A percentile compares a stretch with the other conserved stretches of the same genome.
phyloP scores from a whole-genome alignment of 2,797 vertebrate species.

The Malacoraja senta region DNA sequence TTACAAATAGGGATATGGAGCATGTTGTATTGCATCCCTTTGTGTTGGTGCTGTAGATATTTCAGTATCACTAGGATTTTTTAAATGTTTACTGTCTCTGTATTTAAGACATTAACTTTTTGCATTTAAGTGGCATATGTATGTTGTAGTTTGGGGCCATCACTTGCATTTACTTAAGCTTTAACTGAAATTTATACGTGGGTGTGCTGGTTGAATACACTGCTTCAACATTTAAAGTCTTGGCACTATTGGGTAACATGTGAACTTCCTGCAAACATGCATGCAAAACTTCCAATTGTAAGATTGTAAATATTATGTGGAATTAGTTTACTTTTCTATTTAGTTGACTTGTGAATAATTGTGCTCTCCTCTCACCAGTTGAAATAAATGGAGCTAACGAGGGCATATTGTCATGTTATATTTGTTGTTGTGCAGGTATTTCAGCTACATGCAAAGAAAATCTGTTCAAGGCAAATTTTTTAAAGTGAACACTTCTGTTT shows the following conservation, averaged over 20 bases:
- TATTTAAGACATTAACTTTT: conserved; percentile 53
- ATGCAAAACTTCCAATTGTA: conserved; percentile 67
- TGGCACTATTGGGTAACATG: conserved; percentile 49
- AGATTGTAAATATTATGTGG: conserved; percentile 73
- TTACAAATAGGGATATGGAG: conserved; percentile 44
- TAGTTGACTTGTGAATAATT: conserved; percentile 56
- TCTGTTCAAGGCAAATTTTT: background rate
- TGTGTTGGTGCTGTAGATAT: conserved; percentile 52
- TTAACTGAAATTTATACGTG: conserved; percentile 52
- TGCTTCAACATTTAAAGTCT: conserved; percentile 55
- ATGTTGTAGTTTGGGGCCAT: conserved; percentile 51
- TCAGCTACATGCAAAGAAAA: background rate
- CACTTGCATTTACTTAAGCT: conserved; percentile 49
- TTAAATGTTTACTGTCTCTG: conserved; percentile 40
- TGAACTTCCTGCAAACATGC: conserved; percentile 58
- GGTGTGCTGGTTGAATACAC: conserved; percentile 52
- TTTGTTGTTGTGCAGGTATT: background rate
- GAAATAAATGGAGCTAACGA: conserved; percentile 34
- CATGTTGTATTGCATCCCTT: conserved; percentile 50
- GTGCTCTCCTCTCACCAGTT: conserved; percentile 31
- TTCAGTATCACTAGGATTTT: conserved; percentile 48
- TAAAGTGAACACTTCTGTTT: background rate
- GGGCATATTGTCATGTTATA: conserved; percentile 38
- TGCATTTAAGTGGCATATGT: conserved; percentile 55
- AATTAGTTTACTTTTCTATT: conserved; percentile 69